Conservation (phyloP, 2,888 invertebrate genomes). For the Trichacis sp. region DNA sequence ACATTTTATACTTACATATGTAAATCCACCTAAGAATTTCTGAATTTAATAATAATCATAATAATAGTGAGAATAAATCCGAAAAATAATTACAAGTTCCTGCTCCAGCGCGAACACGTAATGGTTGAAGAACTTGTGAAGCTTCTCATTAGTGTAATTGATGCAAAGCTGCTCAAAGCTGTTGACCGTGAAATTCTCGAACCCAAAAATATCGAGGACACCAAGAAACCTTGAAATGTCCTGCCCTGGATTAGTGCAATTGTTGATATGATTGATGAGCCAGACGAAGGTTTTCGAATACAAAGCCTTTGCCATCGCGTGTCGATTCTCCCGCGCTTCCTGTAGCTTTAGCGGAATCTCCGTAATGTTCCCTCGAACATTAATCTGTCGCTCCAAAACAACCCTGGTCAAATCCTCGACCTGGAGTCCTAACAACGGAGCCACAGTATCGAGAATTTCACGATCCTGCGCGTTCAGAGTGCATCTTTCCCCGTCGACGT, state of each 20-base stretch:
- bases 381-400: constrained; percentile 84
- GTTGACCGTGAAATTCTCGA: constrained; percentile 92
- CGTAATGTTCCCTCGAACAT: constrained; percentile 92
- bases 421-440: constrained; percentile 80
- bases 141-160: constrained; percentile 93
- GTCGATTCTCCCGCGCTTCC: constrained; percentile 91
- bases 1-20: too few species aligned
- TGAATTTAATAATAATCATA: too few species aligned
- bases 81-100: constrained; percentile 91
- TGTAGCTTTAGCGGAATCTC: constrained; percentile 90
- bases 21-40: too few species aligned
- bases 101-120: constrained; percentile 95
- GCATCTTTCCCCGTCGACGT: constrained; percentile 89
- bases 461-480: constrained; percentile 79
- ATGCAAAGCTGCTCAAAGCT: constrained; percentile 94
- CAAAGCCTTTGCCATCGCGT: constrained; percentile 93
- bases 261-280: constrained; percentile 93
- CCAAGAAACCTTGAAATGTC: constrained; percentile 84
- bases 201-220: constrained; percentile 93
- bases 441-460: constrained; percentile 80
- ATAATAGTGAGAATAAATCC: too few species aligned
- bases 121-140: constrained; percentile 96
- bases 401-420: constrained; percentile 82
- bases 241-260: constrained; percentile 89
- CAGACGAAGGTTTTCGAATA: constrained; percentile 92